Conservation (phyloP, 2,888 invertebrate genomes). For the Nipponacmea schrenckii region DNA sequence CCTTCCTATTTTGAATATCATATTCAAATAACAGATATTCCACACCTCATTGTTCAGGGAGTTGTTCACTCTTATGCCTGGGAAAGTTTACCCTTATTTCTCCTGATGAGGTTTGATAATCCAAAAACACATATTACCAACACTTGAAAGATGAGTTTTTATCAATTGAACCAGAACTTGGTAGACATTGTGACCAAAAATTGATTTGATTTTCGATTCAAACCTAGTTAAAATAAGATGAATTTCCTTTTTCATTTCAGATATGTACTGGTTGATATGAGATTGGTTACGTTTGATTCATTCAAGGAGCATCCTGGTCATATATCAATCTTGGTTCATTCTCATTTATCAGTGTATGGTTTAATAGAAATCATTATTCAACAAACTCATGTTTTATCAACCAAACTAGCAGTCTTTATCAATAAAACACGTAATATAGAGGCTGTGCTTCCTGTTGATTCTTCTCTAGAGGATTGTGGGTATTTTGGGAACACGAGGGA, state of each 20-base stretch:
- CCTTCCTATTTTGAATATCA: too few relatives aligned
- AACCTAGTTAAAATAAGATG: too few relatives aligned
- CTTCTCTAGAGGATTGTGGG: slow-evolving; percentile 58
- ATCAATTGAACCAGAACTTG: too few relatives aligned
- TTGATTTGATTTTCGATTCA: too few relatives aligned
- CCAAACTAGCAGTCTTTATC: slow-evolving; percentile 58
- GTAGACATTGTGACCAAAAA: too few relatives aligned
- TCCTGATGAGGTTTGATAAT: too few relatives aligned
- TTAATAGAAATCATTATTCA: slow-evolving; percentile 55
- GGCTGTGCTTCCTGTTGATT: slow-evolving; percentile 47
- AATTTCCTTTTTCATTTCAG: slow-evolving; percentile 30
- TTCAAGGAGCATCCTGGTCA: slow-evolving; percentile 57
- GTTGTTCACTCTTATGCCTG: too few relatives aligned
- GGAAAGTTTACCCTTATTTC: too few relatives aligned
- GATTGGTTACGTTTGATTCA: slow-evolving; percentile 60
- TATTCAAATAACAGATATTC: too few relatives aligned
- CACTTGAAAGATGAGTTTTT: too few relatives aligned
- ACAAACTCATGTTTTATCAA: slow-evolving; percentile 53
- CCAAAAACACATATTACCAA: too few relatives aligned
- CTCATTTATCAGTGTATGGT: slow-evolving; percentile 54
- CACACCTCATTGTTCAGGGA: too few relatives aligned
- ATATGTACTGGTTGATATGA: slow-evolving; percentile 49
- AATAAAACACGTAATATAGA: slow-evolving; percentile 54
- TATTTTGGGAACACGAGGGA: slow-evolving; percentile 52
- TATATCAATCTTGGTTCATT: slow-evolving; percentile 55